phyloP scores from a whole-genome alignment of 2,797 vertebrate species.

The Hydrolagus colliei region DNA sequence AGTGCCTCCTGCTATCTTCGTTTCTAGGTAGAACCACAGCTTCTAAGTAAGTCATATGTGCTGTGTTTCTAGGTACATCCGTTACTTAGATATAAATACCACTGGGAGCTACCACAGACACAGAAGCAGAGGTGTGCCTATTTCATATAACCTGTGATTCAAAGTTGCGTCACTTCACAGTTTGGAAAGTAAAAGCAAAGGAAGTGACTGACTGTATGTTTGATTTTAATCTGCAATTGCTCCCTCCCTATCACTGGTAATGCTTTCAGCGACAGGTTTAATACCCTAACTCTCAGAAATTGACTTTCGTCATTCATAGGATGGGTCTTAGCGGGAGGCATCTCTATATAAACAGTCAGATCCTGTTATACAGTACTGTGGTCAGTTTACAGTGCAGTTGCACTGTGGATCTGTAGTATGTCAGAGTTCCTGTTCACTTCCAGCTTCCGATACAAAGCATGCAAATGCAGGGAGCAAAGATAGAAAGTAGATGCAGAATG shows the following conservation, averaged over 20 bases:
- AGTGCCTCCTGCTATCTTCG: slow-evolving; percentile 24
- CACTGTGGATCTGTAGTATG: too few species aligned
- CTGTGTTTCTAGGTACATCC: slow-evolving; percentile 61
- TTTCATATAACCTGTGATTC: background rate
- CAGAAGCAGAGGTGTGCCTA: slow-evolving; percentile 28
- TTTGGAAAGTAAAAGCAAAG: slow-evolving; percentile 1
- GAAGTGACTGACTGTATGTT: background rate
- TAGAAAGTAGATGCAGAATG: too few species aligned
- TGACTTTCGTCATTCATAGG: background rate
- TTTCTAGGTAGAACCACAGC: slow-evolving; percentile 62
- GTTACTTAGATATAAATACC: slow-evolving; percentile 42
- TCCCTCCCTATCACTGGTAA: background rate
- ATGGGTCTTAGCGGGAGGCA: too few species aligned
- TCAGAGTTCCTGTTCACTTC: too few species aligned
- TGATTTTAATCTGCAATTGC: background rate
- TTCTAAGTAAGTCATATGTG: slow-evolving; percentile 38
- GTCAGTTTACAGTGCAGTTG: too few species aligned
- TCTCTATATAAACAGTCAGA: too few species aligned
- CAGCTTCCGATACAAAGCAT: too few species aligned
- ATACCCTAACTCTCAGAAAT: background rate
- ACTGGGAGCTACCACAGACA: slow-evolving; percentile 39
- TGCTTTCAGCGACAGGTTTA: background rate
- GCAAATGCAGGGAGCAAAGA: too few species aligned
- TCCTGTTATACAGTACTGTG: too few species aligned
- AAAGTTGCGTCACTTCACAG: background rate